Percentiles rank a stretch among this genome's conserved stretches.
These are phyloP conservation scores for Hyphantria cunea DNA, from an alignment of 1,140 invertebrate species.

Conservation along the genomic window DNA sequence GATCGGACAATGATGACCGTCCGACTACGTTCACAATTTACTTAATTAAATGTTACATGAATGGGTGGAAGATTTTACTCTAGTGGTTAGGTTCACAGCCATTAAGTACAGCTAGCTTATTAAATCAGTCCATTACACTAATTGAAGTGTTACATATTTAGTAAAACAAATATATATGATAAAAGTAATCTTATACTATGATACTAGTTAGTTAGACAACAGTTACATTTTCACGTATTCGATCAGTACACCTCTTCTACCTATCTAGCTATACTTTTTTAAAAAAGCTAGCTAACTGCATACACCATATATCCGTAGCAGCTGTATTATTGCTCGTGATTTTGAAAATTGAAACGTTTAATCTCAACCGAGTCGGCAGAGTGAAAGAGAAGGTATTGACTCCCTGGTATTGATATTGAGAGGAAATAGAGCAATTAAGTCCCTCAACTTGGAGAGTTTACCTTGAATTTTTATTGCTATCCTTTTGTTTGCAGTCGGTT, in stretches of 20 bases:
- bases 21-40: conserved; percentile 43
- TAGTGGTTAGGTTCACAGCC: conserved; percentile 6
- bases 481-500: conserved; percentile 31
- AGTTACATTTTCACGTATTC: no score
- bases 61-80: conserved; percentile 20
- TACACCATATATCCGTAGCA: no score
- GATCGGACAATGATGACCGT: conserved; percentile 49
- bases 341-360: conserved; percentile 72
- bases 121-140: conserved; percentile 6
- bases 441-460: conserved; percentile 41
- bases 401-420: conserved; percentile 51
- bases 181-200: no score
- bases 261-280: no score
- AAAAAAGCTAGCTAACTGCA: no score
- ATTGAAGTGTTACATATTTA: background rate
- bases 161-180: background rate
- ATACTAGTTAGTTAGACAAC: no score
- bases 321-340: conserved; percentile 57
- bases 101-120: conserved; percentile 4
- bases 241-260: no score
- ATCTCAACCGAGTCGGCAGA: conserved; percentile 51
- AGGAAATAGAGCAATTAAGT: conserved; percentile 46
- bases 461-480: conserved; percentile 39
- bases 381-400: conserved; percentile 61
- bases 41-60: conserved; percentile 52